Conservation (phyloP, 2,113 vertebrate species). For the Rhegmatorhina hoffmannsi region DNA sequence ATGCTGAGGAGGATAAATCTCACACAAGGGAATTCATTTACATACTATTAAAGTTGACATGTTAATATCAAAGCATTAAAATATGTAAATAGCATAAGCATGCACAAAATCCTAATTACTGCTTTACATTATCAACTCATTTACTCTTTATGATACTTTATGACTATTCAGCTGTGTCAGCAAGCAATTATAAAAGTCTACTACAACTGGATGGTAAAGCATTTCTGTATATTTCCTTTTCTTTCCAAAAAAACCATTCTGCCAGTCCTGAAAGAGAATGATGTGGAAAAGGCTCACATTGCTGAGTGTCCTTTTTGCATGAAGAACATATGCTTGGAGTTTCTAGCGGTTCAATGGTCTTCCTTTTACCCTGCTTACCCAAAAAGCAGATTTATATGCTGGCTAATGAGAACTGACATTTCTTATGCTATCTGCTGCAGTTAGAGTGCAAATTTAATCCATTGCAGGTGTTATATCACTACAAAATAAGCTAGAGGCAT, state of each 20-base stretch:
- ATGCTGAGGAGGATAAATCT: slow-evolving; percentile 27
- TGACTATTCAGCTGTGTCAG: slow-evolving; percentile 71
- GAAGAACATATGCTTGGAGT: slow-evolving; percentile 66
- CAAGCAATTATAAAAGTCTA: slow-evolving; percentile 63
- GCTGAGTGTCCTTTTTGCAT: slow-evolving; percentile 46
- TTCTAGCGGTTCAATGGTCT: slow-evolving; percentile 55
- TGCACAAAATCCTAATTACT: slow-evolving; percentile 72
- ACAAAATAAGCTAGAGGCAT: slow-evolving; percentile 34
- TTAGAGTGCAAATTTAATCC: slow-evolving; percentile 56
- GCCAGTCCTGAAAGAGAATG: neutral
- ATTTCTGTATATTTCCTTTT: neutral
- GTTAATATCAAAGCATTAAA: slow-evolving; percentile 76
- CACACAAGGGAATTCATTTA: slow-evolving; percentile 55
- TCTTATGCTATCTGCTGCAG: slow-evolving; percentile 32
- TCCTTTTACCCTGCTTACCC: slow-evolving; percentile 32
- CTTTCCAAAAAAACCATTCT: neutral
- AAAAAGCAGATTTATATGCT: slow-evolving; percentile 70
- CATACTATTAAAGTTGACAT: slow-evolving; percentile 64
- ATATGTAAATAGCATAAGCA: slow-evolving; percentile 78
- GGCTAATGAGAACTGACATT: slow-evolving; percentile 75
- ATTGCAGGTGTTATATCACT: slow-evolving; percentile 52
- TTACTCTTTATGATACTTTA: slow-evolving; percentile 74
- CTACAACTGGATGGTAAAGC: slow-evolving; percentile 16
- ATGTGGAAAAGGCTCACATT: neutral
- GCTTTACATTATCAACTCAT: slow-evolving; percentile 75